A percentile compares a stretch with the other conserved stretches of the same genome.
Conservation (phyloP, 1,140 invertebrate species). For the Drosophila mojavensis region DNA sequence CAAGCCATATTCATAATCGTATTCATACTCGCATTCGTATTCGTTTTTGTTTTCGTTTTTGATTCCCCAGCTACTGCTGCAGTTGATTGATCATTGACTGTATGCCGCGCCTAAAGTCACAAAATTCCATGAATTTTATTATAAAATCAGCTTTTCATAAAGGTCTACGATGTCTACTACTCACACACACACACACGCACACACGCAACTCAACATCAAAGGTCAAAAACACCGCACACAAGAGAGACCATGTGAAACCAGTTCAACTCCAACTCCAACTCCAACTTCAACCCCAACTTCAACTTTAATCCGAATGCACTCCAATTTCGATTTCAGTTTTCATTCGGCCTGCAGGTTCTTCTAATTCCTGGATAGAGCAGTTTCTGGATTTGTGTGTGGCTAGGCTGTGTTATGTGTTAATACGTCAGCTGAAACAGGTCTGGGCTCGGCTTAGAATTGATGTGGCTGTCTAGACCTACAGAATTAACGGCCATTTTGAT, state of each 20-base stretch:
- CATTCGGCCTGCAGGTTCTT: conserved; percentile 39
- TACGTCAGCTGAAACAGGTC: conserved; percentile 42
- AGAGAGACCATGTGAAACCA: conserved; percentile 31
- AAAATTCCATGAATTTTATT: conserved; percentile 79
- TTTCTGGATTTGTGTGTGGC: not conserved
- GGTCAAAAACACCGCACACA: conserved; percentile 48
- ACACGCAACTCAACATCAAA: conserved; percentile 35
- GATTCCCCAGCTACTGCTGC: conserved; percentile 51
- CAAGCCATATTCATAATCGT: conserved; percentile 52
- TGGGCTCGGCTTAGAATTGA: conserved; percentile 39
- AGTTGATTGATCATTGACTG: conserved; percentile 74
- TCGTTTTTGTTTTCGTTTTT: conserved; percentile 47
- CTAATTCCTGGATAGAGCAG: conserved; percentile 33
- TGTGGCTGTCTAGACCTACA: conserved; percentile 30
- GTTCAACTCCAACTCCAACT: conserved; percentile 16
- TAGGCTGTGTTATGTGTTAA: conserved; percentile 34
- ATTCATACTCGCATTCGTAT: conserved; percentile 53
- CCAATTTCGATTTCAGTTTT: conserved; percentile 43
- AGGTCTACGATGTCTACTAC: conserved; percentile 25
- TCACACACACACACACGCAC: conserved; percentile 14
- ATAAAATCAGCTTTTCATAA: conserved; percentile 71
- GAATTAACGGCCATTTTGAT: conserved; percentile 48
- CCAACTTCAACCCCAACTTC: conserved; percentile 44
- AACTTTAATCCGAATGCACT: conserved; percentile 52
- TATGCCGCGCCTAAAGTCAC: conserved; percentile 67